phyloP scores from a whole-genome alignment of 2,797 vertebrate genomes.

The Echeneis naucrates region DNA sequence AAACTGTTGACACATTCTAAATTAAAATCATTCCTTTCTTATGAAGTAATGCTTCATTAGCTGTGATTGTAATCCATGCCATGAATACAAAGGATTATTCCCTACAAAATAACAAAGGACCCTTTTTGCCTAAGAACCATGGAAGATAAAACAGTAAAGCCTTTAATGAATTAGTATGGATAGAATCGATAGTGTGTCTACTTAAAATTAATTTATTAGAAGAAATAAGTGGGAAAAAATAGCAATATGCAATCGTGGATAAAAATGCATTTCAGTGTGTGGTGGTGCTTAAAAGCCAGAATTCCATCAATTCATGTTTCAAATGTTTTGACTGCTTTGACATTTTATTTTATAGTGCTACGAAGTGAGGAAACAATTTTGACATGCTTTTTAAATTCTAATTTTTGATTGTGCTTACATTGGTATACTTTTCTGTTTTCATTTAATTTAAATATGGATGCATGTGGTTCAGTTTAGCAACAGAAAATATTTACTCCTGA shows the following conservation, averaged over 20 bases:
- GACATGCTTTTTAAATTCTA: neutral
- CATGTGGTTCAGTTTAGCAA: neutral
- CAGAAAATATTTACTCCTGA: conserved; percentile 23
- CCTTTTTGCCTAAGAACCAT: conserved; percentile 43
- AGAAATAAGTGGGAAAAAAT: conserved; percentile 4
- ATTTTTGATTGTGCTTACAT: neutral
- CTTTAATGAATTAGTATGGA: conserved; percentile 70
- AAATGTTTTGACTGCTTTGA: neutral
- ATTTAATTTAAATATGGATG: neutral
- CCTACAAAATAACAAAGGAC: conserved; percentile 59
- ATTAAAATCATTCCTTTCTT: conserved; percentile 69
- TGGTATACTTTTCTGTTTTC: too few relatives aligned
- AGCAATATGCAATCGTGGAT: conserved; percentile 15
- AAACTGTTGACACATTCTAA: conserved; percentile 74
- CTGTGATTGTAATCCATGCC: conserved; percentile 65
- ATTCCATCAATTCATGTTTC: conserved; percentile 27
- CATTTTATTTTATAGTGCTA: conserved; percentile 15
- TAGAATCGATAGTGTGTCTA: conserved; percentile 60
- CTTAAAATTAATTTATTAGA: conserved; percentile 57
- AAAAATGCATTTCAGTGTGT: conserved; percentile 5
- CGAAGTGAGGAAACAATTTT: neutral
- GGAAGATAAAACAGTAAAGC: conserved; percentile 62
- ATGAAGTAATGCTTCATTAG: conserved; percentile 73
- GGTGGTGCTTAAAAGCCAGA: conserved; percentile 2
- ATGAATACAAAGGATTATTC: conserved; percentile 71